Percentiles rank a stretch among this genome's conserved stretches.
phyloP scores from a whole-genome alignment of 2,113 vertebrate species.

The Paradoxurus hermaphroditus region DNA sequence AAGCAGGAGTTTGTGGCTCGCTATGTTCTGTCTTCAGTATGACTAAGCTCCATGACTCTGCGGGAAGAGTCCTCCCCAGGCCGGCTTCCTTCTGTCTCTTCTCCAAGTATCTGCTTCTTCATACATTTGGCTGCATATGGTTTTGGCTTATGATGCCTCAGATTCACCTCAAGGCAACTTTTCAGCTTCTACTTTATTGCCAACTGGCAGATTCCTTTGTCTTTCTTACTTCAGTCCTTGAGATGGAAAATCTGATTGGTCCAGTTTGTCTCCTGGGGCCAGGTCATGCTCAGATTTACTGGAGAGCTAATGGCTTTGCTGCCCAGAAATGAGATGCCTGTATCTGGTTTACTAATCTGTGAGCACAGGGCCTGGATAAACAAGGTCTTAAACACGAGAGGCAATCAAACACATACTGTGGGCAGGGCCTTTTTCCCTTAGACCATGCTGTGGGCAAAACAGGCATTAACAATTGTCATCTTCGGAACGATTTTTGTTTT shows the following conservation, averaged over 20 bases:
- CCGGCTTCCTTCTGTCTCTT: background rate
- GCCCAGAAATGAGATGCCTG: background rate
- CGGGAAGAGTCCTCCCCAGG: background rate
- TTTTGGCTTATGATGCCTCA: constrained; percentile 4
- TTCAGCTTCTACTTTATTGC: constrained; percentile 20
- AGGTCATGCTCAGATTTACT: constrained; percentile 55
- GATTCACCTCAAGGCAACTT: constrained; percentile 43
- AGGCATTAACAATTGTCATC: background rate
- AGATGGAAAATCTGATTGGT: constrained; percentile 55
- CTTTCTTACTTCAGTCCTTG: constrained; percentile 40
- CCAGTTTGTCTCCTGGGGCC: background rate
- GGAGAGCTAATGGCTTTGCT: background rate
- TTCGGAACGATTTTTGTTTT: background rate
- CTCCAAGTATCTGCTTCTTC: constrained; percentile 12
- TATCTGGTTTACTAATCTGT: constrained; percentile 21
- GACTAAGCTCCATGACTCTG: background rate
- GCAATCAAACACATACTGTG: background rate
- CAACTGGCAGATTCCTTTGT: constrained; percentile 49
- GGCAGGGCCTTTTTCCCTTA: background rate
- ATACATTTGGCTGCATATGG: background rate
- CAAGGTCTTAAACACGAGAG: background rate
- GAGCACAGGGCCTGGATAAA: background rate
- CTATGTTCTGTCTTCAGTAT: background rate
- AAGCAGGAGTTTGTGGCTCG: background rate
- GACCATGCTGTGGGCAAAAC: background rate